Evolutionary conservation across 2,797 vertebrate species (phyloP).

Genomic region (Siniperca undulata): DNA sequence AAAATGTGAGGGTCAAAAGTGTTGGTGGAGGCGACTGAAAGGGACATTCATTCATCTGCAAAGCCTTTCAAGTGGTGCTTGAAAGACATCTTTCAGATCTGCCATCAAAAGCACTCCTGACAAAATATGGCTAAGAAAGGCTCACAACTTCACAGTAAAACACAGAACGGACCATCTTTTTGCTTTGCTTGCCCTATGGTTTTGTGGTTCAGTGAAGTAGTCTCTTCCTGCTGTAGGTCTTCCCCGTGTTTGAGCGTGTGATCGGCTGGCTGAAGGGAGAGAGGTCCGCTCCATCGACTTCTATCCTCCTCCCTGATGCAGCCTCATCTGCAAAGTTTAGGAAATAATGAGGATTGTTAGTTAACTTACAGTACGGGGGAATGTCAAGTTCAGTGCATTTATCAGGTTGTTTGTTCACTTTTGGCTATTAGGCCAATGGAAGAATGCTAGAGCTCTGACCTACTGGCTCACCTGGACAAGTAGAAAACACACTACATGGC

Average conservation of each 20-base stretch:
- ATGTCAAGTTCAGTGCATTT: neutral
- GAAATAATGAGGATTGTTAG: neutral
- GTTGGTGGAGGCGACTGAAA: constrained; percentile 25
- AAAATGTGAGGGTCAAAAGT: constrained; percentile 2
- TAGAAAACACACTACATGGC: neutral
- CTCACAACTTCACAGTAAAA: constrained; percentile 18
- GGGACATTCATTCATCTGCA: constrained; percentile 22
- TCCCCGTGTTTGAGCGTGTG: constrained; percentile 72
- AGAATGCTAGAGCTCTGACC: no score
- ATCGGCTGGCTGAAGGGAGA: constrained; percentile 83
- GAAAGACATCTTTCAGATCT: constrained; percentile 39
- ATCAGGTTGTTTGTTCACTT: neutral
- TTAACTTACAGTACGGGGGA: neutral
- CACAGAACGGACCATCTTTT: neutral
- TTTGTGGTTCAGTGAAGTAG: constrained; percentile 78
- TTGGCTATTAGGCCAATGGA: neutral
- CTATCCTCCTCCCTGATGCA: constrained; percentile 51
- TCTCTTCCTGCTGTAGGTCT: constrained; percentile 91
- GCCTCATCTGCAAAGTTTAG: constrained; percentile 58
- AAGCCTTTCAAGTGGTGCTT: constrained; percentile 16
- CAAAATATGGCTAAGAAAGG: neutral
- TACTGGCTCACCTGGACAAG: no score
- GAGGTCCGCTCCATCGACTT: constrained; percentile 38
- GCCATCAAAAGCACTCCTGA: constrained; percentile 22
- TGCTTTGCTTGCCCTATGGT: neutral